Evolutionary conservation across 2,797 vertebrate genomes (phyloP), one percentile per base, ranked within the genome.

Genomic region (Morus bassanus): DNA sequence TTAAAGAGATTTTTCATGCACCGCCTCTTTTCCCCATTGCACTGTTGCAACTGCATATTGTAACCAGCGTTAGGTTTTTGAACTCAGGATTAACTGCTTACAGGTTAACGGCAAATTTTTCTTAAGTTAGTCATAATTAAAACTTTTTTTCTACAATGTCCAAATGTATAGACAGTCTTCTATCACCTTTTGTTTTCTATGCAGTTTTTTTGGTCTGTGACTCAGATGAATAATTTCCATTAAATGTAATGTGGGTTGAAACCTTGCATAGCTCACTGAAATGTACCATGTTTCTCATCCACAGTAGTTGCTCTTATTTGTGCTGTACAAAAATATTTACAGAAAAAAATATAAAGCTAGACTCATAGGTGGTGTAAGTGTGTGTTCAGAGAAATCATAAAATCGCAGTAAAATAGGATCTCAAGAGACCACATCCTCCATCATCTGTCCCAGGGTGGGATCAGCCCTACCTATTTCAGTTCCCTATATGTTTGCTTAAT

Each of bases 171-270:
- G 46, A 7, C 16, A 31, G 21, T 27, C 37, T 74, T 88, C 25
- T 68, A 75, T 59, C 50, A 72, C 24, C 28, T 73, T 60, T 15
- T 73, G 7, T 77, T 85, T 74, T 93, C 68, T 93, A 9, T 61
- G 28, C 2, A 2, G 1, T 41, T 59, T 10, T 10, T 64, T 86
- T 72, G 43, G 23, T 54, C 79, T 86, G 46, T 85, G 88, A 73
- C 43, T 94, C 15, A 6, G 67, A 82, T 37, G 28, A 21, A 14
- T 88, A 59, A 91, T 94, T 96, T 94, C 89, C 95, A 93, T 86
- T 90, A 56, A 93, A 88, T 27, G 31, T 17, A 25, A 56, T 2
- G 39, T 95, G 46, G 21, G 23, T 37, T 70, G 76, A 83, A 91
- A 86, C 27, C 8, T 74, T 22, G 19, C 0, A 0, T 8, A 65